These are phyloP conservation scores for Semicossyphus pulcher DNA, from an alignment of 2,113 vertebrate species.

Conservation along the genomic window DNA sequence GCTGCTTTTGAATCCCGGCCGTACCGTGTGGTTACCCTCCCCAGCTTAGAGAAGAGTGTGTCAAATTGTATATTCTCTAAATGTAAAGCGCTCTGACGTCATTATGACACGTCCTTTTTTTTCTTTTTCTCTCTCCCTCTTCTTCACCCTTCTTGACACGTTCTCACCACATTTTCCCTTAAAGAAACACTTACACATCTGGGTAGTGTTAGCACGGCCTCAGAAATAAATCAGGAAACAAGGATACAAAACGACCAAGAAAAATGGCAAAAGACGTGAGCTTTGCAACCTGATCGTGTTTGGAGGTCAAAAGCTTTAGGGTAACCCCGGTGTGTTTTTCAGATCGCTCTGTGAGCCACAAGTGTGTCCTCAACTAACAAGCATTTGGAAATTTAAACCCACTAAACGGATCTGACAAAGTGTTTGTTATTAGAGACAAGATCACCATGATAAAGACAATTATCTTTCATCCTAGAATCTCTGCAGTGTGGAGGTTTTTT, in stretches of 20 bases:
- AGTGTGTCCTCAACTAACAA: too few relatives aligned
- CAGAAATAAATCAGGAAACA: slow-evolving; percentile 68
- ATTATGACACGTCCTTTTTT: slow-evolving; percentile 26
- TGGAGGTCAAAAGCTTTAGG: slow-evolving; percentile 49
- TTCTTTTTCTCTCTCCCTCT: slow-evolving; percentile 15
- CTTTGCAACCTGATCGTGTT: slow-evolving; percentile 56
- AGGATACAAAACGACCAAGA: slow-evolving; percentile 47
- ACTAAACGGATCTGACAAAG: too few relatives aligned
- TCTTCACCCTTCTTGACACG: slow-evolving; percentile 17
- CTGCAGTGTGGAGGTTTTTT: too few relatives aligned
- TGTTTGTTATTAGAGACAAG: background rate
- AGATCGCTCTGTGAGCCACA: slow-evolving; percentile 28
- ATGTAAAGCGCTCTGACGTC: slow-evolving; percentile 41
- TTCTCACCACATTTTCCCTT: slow-evolving; percentile 48
- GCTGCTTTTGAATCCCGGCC: slow-evolving; percentile 34
- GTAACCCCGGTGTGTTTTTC: slow-evolving; percentile 33
- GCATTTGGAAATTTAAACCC: too few relatives aligned
- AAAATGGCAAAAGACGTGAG: slow-evolving; percentile 36
- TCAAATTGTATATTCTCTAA: slow-evolving; percentile 44
- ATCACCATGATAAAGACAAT: background rate
- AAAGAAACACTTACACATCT: slow-evolving; percentile 70
- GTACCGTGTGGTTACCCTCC: slow-evolving; percentile 1
- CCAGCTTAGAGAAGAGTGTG: slow-evolving; percentile 43
- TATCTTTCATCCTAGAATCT: too few relatives aligned
- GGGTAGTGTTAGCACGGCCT: slow-evolving; percentile 63